Base-by-base conservation (phyloP, 2,888 invertebrate species). In the Noctua pronuba region DNA sequence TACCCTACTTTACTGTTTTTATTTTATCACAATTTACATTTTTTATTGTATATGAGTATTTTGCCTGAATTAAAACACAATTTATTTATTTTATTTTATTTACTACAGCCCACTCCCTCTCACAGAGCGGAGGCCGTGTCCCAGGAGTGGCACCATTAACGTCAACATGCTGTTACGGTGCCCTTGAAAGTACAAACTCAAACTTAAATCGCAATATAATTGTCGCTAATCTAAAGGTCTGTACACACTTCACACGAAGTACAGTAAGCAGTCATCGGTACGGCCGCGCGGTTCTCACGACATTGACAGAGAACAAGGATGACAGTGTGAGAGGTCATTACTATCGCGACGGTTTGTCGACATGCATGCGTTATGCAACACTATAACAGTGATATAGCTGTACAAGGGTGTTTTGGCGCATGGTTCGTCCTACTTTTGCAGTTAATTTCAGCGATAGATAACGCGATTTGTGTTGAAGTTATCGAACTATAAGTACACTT, bases 181-280 rank as follows among this genome's bases (percentile, higher is more conserved):
- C 10, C 49, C 73, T 74, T 55, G 41, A 55, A 31, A 71, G 11
- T 31, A 10, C 1, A 55, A n/a, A 13, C 10, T 18, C 1, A 21
- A 7, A 68, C 7, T 28, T 21, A 11, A 41, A 73, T 11, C 8
- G 44, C 41, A 65, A 41, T 31, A 8, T 1, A 66, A 28, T 11
- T n/a, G 77, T 67, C 79, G 38, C 49, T 2, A 67, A 31, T 8
- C 1, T 52, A 69, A 31, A 80, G 69, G 79, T n/a, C n/a, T 31
- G 49, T 28, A 65, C 80, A 55, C 81, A 80, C 81, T 38, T 65
- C 80, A 55, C 78, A 65, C 81, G 55, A 21, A 7, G 6, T 49
- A 55, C 65, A 58, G 55, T 58, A 31, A 44, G 16, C 64, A 8
- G 21, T 55, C 1, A 7, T 6, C 24, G 60, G 18, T 49, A 24